These are phyloP conservation scores for Zaprionus kolodkinae DNA, from an alignment of 1,140 invertebrate genomes.

Conservation along the genomic window DNA sequence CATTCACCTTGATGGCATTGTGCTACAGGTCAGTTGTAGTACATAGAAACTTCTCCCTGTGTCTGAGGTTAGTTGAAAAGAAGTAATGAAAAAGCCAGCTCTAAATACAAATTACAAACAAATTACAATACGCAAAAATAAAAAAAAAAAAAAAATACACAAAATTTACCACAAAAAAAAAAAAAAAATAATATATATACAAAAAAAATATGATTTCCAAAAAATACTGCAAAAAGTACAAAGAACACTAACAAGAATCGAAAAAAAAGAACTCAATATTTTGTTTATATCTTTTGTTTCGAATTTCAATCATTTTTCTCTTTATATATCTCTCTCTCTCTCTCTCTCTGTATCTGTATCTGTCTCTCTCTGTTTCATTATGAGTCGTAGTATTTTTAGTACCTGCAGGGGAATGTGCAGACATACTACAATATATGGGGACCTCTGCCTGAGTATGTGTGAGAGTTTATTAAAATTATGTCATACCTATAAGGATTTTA, in stretches of 20 bases:
- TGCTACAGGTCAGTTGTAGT: slow-evolving; percentile 99
- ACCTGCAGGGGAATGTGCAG: slow-evolving; percentile 21
- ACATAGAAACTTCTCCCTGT: slow-evolving; percentile 98
- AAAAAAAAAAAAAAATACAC: slow-evolving; percentile 1
- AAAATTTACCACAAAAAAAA: slow-evolving; percentile 6
- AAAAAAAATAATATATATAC: slow-evolving; percentile 18
- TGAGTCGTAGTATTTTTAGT: slow-evolving; percentile 59
- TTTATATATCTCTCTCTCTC: slow-evolving; percentile 28
- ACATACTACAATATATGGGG: not conserved
- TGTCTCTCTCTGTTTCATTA: slow-evolving; percentile 37
- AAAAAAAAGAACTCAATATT: slow-evolving; percentile 65
- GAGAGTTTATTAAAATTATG: not conserved
- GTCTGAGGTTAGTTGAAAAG: slow-evolving; percentile 94
- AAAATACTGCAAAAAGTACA: slow-evolving; percentile 46
- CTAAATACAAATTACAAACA: slow-evolving; percentile 84
- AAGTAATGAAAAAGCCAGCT: slow-evolving; percentile 86
- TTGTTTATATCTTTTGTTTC: slow-evolving; percentile 58
- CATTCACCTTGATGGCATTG: slow-evolving; percentile 98
- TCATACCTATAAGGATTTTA: not conserved
- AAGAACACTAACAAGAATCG: slow-evolving; percentile 63
- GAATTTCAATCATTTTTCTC: slow-evolving; percentile 65
- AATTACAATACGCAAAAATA: slow-evolving; percentile 25
- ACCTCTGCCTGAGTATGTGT: not conserved
- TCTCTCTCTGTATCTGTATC: no score
- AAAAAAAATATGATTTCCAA: slow-evolving; percentile 22